Evolutionary conservation across 2,113 vertebrate species (phyloP).

Genomic region (Ailurus styani): DNA sequence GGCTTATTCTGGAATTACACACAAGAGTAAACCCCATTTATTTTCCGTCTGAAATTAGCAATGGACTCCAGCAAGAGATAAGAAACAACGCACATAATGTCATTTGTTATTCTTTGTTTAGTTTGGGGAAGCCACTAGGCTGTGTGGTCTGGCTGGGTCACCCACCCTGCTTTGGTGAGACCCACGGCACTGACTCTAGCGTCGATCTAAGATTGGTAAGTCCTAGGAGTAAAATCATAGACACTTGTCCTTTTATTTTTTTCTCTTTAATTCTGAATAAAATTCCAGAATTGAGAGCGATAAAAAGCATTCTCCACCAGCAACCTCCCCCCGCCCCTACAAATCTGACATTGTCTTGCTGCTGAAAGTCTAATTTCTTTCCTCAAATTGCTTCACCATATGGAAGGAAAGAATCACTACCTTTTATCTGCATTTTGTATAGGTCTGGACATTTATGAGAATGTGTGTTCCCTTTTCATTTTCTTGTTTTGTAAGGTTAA

Average conservation of each 20-base stretch:
- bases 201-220: not conserved
- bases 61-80: not conserved
- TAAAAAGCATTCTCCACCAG: not conserved
- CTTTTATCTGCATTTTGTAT: slow-evolving; percentile 16
- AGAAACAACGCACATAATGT: not conserved
- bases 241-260: not conserved
- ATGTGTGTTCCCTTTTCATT: slow-evolving; percentile 15
- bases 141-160: not conserved
- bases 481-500: slow-evolving; percentile 21
- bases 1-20: not conserved
- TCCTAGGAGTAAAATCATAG: not conserved
- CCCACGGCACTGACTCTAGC: rapidly evolving
- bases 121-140: not conserved
- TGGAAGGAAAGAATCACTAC: not conserved
- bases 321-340: not conserved
- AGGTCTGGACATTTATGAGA: not conserved
- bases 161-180: not conserved
- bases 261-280: slow-evolving; percentile 8
- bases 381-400: not conserved
- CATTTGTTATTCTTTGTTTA: not conserved
- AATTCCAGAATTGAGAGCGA: not conserved
- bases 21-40: not conserved
- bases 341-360: slow-evolving; percentile 22
- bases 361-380: not conserved
- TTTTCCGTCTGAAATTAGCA: not conserved